phyloP scores from a whole-genome alignment of 2,797 vertebrate genomes.

The Tapera naevia region DNA sequence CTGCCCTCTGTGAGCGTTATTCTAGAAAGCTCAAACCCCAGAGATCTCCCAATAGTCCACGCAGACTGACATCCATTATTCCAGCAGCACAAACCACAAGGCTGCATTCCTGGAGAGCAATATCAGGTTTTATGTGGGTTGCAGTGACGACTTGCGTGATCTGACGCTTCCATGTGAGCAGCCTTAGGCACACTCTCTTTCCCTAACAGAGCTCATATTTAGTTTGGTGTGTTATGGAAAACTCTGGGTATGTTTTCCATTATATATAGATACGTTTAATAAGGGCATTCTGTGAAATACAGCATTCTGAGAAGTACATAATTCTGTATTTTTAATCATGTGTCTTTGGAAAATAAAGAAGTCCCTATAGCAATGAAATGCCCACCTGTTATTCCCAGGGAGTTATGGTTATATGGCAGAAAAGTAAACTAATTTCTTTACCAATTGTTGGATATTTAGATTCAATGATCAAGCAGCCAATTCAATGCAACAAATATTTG shows the following conservation, averaged over 20 bases:
- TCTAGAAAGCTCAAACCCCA: not conserved
- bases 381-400: not conserved
- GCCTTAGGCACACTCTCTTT: not conserved
- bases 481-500: not conserved
- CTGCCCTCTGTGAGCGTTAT: not conserved
- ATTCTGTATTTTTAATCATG: not conserved
- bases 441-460: not conserved
- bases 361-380: constrained; percentile 5
- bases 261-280: not conserved
- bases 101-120: not conserved
- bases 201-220: not conserved
- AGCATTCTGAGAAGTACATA: not conserved
- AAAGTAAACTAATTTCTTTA: not conserved
- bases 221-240: constrained; percentile 30
- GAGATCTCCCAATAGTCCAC: not conserved
- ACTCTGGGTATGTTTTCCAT: not conserved
- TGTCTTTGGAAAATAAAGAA: constrained; percentile 6
- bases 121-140: not conserved
- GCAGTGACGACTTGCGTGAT: not conserved
- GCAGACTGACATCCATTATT: not conserved
- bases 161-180: constrained; percentile 11
- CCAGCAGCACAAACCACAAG: not conserved
- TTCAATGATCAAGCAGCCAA: not conserved
- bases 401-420: not conserved
- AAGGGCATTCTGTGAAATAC: not conserved